Percentiles rank a stretch among this genome's conserved stretches.
Conservation (phyloP, 2,113 vertebrate species). For the human region GRCh38 chr13:53110001-53110500, state of each 20-base stretch:
- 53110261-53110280: neutral
- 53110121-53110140: neutral
- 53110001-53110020: neutral
- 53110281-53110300: neutral
- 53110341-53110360: constrained; percentile 62
- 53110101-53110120: neutral
- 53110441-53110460: constrained; percentile 74
- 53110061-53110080: constrained; percentile 35
- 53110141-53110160: neutral
- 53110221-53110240: neutral
- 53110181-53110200: neutral
- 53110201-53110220: neutral
- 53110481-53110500: neutral
- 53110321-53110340: neutral
- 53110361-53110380: constrained; percentile 65
- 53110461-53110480: constrained; percentile 65
- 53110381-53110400: constrained; percentile 69
- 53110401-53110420: constrained; percentile 69
- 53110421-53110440: constrained; percentile 78
- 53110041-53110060: neutral
- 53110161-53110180: neutral
- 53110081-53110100: neutral
- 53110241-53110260: neutral
- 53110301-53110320: neutral
- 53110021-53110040: neutral